phyloP scores from a whole-genome alignment of 2,888 invertebrate species.

The Plagodis dolabraria region DNA sequence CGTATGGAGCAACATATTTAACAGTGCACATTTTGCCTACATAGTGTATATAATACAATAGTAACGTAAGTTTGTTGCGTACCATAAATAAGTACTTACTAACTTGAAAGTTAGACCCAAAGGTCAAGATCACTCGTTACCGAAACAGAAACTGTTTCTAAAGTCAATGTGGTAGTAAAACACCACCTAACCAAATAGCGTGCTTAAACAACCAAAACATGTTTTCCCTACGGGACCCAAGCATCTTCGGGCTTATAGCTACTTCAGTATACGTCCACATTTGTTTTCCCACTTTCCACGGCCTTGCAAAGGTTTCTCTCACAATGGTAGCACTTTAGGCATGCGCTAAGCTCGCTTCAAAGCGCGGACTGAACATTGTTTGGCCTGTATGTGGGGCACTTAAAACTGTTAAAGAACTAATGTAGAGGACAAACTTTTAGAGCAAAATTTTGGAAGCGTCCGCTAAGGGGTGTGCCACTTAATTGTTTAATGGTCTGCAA shows the following conservation, averaged over 20 bases:
- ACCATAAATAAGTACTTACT: too few species aligned
- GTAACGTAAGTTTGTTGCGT: too few species aligned
- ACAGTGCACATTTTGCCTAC: too few species aligned
- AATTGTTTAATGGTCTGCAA: too few species aligned
- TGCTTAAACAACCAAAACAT: conserved; percentile 49
- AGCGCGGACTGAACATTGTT: conserved; percentile 26
- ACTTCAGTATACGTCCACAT: conserved; percentile 41
- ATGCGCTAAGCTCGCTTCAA: conserved; percentile 29
- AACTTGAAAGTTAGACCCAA: not conserved
- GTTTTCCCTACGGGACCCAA: conserved; percentile 43
- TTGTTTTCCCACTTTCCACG: conserved; percentile 50
- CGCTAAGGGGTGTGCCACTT: too few species aligned
- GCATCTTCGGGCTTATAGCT: conserved; percentile 38
- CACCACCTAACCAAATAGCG: conserved; percentile 45
- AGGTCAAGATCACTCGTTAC: not conserved
- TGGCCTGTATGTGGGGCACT: conserved; percentile 30
- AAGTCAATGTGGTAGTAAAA: conserved; percentile 39
- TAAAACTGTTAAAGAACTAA: conserved; percentile 26
- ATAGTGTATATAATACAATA: too few species aligned
- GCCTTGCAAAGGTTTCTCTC: conserved; percentile 50
- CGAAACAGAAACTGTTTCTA: conserved; percentile 32
- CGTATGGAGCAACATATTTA: too few species aligned
- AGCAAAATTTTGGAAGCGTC: too few species aligned
- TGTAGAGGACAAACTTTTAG: too few species aligned
- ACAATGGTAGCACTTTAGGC: conserved; percentile 60